Base-by-base conservation (phyloP, 2,888 invertebrate species). In the Cheilosia soror region DNA sequence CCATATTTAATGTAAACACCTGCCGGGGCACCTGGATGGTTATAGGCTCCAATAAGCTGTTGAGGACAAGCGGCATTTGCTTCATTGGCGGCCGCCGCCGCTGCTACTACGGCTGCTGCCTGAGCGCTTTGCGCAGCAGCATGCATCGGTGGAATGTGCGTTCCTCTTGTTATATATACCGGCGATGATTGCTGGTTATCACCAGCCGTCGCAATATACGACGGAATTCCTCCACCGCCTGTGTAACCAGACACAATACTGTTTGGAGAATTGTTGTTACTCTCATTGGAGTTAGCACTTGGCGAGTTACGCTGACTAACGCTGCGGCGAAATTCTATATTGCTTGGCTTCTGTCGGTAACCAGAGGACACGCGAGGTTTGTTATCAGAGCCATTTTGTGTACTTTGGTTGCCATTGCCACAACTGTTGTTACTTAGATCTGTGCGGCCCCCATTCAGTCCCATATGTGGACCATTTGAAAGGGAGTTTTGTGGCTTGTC, bases 41-140 rank as follows among this genome's bases (percentile, higher is more conserved):
- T 89, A 92, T 94, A 83, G 92, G 93, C 89, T 92, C 94, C 89
- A 92, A 94, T 87, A 91, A 92, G 87, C 91, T 93, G 27, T 91
- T 93, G 88, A 91, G 93, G 88, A 87, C 92, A 15, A 91, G 93
- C 68, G 88, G 91, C 81, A 63, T 88, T 88, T 37, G 88, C 88
- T 71, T 90, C 89, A 89, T 91, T 11, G 72, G 89, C 89, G 11
- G 87, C 89, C 15, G 88, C 89, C 13, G 89, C 89, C n/a, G 89
- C 87, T 89, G 92, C 76, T 90, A 93, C 63, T 31, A 90, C 0
- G 87, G 92, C 82, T 90, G 92, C 89, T 90, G 90, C 72, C 47
- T 84, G 87, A 58, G 82, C 83, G 27, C 69, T 79, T 91, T 90
- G 1, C 47, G 89, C 89, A 68, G 89, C 88, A 37, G 89, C 88